Evolutionary conservation across 2,888 invertebrate genomes (phyloP).

Genomic region (Dicyrtoma fusca): DNA sequence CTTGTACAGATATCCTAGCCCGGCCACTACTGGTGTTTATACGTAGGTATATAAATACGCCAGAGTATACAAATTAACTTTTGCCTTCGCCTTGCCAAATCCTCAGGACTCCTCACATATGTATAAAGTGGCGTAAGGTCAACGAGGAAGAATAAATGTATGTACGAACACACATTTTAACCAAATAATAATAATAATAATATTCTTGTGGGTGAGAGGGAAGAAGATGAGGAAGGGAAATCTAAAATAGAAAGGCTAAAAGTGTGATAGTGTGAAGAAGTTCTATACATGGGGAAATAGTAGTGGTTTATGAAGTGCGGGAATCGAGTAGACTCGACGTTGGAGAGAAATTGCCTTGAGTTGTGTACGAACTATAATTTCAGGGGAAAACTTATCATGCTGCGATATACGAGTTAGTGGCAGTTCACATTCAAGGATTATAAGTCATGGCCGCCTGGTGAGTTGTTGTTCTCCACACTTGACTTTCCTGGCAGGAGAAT

Average conservation of each 20-base stretch:
- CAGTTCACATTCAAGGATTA: constrained; percentile 37
- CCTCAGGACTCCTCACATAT: no score
- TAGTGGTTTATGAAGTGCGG: background rate
- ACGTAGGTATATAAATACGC: no score
- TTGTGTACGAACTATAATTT: constrained; percentile 30
- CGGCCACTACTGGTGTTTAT: no score
- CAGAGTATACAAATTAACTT: no score
- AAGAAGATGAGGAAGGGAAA: constrained; percentile 8
- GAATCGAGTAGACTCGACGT: background rate
- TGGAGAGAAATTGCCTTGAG: constrained; percentile 21
- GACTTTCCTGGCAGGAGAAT: constrained; percentile 24
- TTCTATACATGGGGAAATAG: constrained; percentile 8
- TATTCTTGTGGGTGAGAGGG: background rate
- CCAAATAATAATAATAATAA: no score
- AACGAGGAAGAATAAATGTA: background rate
- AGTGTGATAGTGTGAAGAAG: constrained; percentile 1
- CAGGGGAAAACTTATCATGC: constrained; percentile 36
- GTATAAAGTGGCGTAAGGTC: no score
- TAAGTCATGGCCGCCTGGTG: constrained; percentile 39
- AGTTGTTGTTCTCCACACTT: constrained; percentile 33
- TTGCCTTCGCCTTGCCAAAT: no score
- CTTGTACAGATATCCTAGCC: no score
- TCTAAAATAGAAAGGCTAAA: background rate
- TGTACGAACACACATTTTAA: no score
- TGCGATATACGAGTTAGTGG: constrained; percentile 33